phyloP scores from a whole-genome alignment of 2,113 vertebrate genomes.

The Pluvialis apricaria region DNA sequence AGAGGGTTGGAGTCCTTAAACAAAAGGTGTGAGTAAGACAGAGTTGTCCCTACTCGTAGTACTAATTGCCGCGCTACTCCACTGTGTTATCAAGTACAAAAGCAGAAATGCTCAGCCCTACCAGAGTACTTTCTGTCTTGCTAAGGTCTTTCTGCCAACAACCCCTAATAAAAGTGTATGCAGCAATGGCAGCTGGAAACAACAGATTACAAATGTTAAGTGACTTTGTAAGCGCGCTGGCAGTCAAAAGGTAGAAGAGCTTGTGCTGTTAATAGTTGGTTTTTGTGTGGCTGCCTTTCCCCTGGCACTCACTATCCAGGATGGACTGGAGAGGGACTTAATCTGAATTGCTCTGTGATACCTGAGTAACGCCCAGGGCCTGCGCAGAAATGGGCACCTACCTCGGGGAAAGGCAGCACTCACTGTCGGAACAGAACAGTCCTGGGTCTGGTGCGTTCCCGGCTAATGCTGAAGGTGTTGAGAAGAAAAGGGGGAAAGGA shows the following conservation, averaged over 20 bases:
- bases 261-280: not conserved
- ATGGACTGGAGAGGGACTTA: not conserved
- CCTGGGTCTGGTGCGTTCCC: not conserved
- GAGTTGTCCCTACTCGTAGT: fast-evolving
- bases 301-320: not conserved
- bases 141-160: not conserved
- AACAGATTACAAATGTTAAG: not conserved
- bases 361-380: not conserved
- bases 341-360: not conserved
- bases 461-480: not conserved
- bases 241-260: not conserved
- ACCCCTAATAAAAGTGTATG: not conserved
- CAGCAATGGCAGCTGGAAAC: not conserved
- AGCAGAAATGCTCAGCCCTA: not conserved
- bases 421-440: not conserved
- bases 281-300: not conserved
- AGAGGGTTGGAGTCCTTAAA: not conserved
- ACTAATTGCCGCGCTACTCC: not conserved
- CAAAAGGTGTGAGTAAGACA: not conserved
- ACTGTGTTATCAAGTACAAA: not conserved
- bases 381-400: not conserved
- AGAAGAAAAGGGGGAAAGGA: not conserved
- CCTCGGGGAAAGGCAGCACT: not conserved
- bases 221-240: not conserved
- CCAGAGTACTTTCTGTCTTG: not conserved